Evolutionary conservation across 2,113 vertebrate species (phyloP), one percentile per base, ranked within the genome.

Genomic region (Prionailurus bengalensis): DNA sequence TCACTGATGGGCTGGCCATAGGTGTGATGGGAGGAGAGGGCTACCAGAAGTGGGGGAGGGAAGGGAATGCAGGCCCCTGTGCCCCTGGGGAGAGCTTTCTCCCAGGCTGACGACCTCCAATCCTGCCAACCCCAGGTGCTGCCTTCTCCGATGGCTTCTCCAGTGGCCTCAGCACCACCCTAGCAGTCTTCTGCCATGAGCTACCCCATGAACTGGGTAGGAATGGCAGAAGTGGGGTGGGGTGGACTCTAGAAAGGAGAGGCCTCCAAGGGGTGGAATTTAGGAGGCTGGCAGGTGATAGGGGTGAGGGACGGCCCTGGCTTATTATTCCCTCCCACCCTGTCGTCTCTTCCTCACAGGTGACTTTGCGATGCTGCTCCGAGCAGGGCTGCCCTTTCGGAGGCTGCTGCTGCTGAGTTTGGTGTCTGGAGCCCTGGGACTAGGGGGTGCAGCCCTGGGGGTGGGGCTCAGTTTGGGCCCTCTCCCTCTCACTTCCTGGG

Each of bases 131-230:
- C 8, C 1, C 94, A 99, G 99, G 99, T 1, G 98, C 98, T n/a
- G 99, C 99, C 29, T 99, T 99, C 98, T 99, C 99, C 2, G 98
- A 98, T 6, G 97, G 99, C 83, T 74, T 99, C 88, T 95, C 99
- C 27, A 98, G 99, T 0, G 99, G 99, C 58, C 98, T 99, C 93
- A 99, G 99, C 97, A 99, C 99, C 3, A 98, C 99, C 0, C 94
- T 99, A 33, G 99, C 99, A 0, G 99, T 99, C 74, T 99, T 99
- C 94, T 99, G 99, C 93, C 99, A 99, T 0, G 99, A 99, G 97
- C 95, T 99, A 80, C 99, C 99, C 65, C 99, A 99, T 1, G 99
- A 99, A 95, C 98, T 99, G 45, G 99, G 99, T 99, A 98, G 76
- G 98, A 27, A 17, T 10, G 82, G 42, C 65, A 36, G 55, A 16